Conservation (phyloP, 2,113 vertebrate species). For the Pelodiscus sinensis region DNA sequence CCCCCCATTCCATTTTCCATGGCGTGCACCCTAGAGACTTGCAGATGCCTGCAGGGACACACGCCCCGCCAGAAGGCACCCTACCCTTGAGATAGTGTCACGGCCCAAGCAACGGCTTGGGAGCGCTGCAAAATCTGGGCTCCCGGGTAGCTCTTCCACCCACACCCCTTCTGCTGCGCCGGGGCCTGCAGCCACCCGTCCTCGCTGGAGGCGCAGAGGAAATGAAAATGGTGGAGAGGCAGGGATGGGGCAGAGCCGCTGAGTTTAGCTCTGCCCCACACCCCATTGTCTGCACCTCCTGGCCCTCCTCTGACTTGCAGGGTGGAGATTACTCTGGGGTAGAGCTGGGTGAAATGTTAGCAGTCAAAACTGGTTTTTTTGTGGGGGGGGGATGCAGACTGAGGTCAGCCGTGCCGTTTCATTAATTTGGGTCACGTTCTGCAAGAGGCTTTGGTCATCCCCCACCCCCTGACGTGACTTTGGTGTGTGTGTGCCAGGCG, state of each 20-base stretch:
- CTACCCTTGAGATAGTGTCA: neutral
- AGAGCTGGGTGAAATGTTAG: neutral
- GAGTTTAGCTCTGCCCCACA: neutral
- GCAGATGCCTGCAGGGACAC: neutral
- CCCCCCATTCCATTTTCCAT: neutral
- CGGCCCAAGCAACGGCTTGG: rapidly evolving
- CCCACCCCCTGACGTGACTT: neutral
- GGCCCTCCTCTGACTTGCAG: neutral
- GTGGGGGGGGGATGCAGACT: too few species aligned
- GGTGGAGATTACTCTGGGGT: neutral
- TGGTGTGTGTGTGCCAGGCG: neutral
- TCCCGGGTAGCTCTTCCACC: neutral
- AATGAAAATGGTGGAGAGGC: neutral
- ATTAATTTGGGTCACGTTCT: too few species aligned
- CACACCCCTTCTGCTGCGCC: neutral
- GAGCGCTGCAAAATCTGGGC: neutral
- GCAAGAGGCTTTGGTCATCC: too few species aligned
- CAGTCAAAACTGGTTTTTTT: neutral
- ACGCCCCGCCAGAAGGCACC: neutral
- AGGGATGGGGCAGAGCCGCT: too few species aligned
- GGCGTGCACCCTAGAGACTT: neutral
- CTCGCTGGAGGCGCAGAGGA: neutral
- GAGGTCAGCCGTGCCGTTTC: too few species aligned
- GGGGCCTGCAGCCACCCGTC: neutral
- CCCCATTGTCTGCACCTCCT: neutral